Evolutionary conservation across 2,888 invertebrate species (phyloP).

Genomic region (Tridacna gigas): DNA sequence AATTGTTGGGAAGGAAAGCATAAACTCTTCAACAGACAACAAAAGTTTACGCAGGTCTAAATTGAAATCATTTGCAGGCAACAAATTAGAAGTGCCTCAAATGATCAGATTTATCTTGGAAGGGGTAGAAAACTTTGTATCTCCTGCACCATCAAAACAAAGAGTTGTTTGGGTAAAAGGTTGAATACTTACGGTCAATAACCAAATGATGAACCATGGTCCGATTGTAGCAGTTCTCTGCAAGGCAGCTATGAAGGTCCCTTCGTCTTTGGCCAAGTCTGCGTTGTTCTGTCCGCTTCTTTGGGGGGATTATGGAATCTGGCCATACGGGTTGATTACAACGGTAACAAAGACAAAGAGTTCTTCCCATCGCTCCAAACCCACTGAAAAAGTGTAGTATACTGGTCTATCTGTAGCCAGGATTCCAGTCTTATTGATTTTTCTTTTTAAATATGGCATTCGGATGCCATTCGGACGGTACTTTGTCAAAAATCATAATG

Average conservation of each 20-base stretch:
- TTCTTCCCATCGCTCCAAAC: constrained; percentile 54
- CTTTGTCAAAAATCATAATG: no score
- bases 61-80: background rate
- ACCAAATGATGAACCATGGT: background rate
- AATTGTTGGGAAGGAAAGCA: no score
- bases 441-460: no score
- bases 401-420: no score
- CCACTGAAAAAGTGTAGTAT: constrained; percentile 31
- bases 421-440: no score
- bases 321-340: constrained; percentile 25
- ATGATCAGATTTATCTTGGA: no score
- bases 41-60: no score
- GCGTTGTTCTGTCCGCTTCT: background rate
- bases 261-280: constrained; percentile 4
- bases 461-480: no score
- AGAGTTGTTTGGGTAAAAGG: no score
- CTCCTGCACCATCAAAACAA: no score
- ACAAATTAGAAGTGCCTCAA: no score
- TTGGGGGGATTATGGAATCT: constrained; percentile 6
- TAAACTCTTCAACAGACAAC: background rate
- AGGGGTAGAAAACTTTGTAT: no score
- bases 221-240: constrained; percentile 46
- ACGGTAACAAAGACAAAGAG: constrained; percentile 37
- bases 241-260: constrained; percentile 35
- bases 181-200: constrained; percentile 9